Base-by-base conservation (phyloP, 2,113 vertebrate genomes). In the Tilapia sparmanii region DNA sequence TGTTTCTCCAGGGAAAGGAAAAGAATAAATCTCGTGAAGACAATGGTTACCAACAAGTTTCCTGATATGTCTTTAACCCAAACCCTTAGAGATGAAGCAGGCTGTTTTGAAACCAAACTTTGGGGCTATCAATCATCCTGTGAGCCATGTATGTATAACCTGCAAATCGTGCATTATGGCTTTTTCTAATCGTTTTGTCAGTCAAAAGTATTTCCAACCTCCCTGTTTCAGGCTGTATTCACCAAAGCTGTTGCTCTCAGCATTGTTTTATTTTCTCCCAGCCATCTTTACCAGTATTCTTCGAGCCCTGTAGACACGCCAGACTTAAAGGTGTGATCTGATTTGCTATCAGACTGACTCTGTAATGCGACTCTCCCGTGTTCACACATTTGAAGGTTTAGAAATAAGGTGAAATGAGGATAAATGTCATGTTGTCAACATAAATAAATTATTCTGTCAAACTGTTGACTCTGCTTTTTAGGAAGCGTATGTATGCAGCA, bases 301-400 rank as follows among this genome's bases (percentile, higher is more conserved):
- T 68, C 7, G 10, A 78, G 53, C 47, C n/a, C 16, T 11, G 10
- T 31, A 42, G 52, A 50, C 45, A 63, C 15, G 2, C 26, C 55
- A 78, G 79, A 42, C 53, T 42, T 57, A 42, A 50, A 86, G 33
- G 66, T 71, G 81, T 80, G 35, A 91, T 90, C 50, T 61, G 40
- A 90, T 87, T 85, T 89, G 54, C 33, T 68, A 84, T 91, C 86
- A 83, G 83, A 90, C 87, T 84, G 47, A 90, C 71, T 82, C 86
- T 86, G 85, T 80, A 80, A 71, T 80, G 78, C 8, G 63, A 33
- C 78, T 86, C 50, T 45, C 53, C 54, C n/a, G 31, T 63, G 53
- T 78, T 79, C 66, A 68, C 76, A 59, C 76, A 61, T 52, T 83
- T 59, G 45, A 80, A 84, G 40, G 38, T 57, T 45, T 81, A 16